Conservation (phyloP, 1,140 invertebrate genomes). For the Alviniconcha marisindica region DNA sequence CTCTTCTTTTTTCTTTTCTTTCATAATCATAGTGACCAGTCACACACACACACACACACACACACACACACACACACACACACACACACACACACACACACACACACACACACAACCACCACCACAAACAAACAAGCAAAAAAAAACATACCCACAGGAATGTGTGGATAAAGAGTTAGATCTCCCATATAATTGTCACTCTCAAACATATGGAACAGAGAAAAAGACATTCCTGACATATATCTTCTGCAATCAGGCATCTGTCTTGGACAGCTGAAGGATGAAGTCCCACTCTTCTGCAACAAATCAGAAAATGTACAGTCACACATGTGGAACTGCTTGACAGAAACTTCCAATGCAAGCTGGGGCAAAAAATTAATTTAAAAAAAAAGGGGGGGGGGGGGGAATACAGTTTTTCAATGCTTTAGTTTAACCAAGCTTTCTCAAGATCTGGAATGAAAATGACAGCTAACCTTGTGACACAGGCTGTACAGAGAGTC, state of each 20-base stretch:
- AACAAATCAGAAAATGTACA: conserved; percentile 24
- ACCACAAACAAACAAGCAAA: neutral
- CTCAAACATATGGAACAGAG: neutral
- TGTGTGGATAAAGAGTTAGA: neutral
- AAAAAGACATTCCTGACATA: no score
- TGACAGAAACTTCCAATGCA: no score
- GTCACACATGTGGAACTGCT: neutral
- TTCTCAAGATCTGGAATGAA: neutral
- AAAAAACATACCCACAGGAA: neutral
- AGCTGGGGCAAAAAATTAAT: no score
- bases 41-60: neutral
- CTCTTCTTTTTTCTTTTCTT: no score
- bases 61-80: neutral
- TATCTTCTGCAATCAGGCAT: neutral
- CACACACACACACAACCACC: neutral
- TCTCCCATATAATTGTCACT: neutral
- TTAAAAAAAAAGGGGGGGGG: neutral
- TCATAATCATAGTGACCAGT: no score
- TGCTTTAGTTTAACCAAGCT: no score
- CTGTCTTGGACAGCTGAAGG: conserved; percentile 41
- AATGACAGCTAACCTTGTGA: conserved; percentile 54
- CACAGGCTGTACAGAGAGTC: conserved; percentile 71
- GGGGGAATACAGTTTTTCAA: neutral
- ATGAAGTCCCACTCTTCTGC: conserved; percentile 70
- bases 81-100: neutral